Conservation (phyloP, 2,113 vertebrate genomes). For the Oophaga pumilio region DNA sequence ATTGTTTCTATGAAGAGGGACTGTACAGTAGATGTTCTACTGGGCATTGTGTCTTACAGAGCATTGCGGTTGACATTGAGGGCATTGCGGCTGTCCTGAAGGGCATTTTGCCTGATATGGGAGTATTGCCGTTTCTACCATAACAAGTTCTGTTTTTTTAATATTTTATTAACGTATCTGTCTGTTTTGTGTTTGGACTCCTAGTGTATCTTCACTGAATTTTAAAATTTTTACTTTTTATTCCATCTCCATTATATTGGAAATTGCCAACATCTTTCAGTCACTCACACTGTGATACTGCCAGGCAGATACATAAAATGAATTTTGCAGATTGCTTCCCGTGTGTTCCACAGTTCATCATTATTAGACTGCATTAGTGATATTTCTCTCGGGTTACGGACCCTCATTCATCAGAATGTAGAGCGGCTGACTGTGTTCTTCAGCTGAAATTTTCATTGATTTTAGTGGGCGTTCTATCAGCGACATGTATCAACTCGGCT, state of each 20-base stretch:
- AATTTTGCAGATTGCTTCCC: neutral
- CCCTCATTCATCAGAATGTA: slow-evolving; percentile 18
- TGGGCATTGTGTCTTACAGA: neutral
- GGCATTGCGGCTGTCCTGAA: neutral
- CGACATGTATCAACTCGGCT: neutral
- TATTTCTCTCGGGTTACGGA: slow-evolving; percentile 8
- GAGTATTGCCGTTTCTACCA: too few species aligned
- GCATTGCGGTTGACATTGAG: neutral
- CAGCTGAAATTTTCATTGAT: neutral
- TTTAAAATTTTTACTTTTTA: neutral
- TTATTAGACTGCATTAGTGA: slow-evolving; percentile 2
- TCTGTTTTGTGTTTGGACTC: too few species aligned
- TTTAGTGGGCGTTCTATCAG: slow-evolving; percentile 3
- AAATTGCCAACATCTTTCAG: neutral
- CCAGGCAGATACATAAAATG: neutral
- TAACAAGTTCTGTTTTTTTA: neutral
- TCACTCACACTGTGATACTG: neutral
- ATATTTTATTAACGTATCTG: neutral
- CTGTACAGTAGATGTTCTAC: too few species aligned
- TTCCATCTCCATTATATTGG: neutral
- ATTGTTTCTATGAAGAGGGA: neutral
- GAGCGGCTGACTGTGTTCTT: neutral
- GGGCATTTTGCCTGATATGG: neutral
- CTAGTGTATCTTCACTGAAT: too few species aligned
- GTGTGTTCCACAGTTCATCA: neutral